These are phyloP conservation scores for Yponomeuta plumbellus DNA, from an alignment of 2,888 invertebrate genomes.

Conservation along the genomic window DNA sequence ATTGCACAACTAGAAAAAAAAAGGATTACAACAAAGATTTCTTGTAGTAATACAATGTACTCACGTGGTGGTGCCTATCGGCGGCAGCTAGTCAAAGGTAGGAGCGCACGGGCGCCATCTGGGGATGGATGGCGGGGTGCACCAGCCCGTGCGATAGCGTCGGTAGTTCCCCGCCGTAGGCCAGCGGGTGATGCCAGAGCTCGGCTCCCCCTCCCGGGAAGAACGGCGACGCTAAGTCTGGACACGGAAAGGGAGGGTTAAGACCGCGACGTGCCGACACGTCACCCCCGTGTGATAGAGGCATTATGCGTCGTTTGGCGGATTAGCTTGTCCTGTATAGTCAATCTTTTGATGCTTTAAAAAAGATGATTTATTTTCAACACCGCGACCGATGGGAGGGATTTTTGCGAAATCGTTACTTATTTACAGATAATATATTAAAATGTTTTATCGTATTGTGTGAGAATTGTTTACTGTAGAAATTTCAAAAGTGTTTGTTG, in stretches of 20 bases:
- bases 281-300: background rate
- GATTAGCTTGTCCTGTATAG: too few relatives aligned
- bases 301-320: background rate
- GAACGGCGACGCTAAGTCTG: conserved; percentile 97
- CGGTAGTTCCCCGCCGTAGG: conserved; percentile 88
- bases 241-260: conserved; percentile 33
- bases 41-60: too few relatives aligned
- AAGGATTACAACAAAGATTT: too few relatives aligned
- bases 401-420: too few relatives aligned
- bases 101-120: conserved; percentile 95
- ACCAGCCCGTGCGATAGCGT: conserved; percentile 93
- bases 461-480: too few relatives aligned
- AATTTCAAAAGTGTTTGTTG: too few relatives aligned
- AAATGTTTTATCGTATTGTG: too few relatives aligned
- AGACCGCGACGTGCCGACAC: background rate
- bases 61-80: conserved; percentile 83
- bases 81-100: conserved; percentile 98
- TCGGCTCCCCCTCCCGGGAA: conserved; percentile 93
- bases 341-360: too few relatives aligned
- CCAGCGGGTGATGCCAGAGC: conserved; percentile 94
- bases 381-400: too few relatives aligned
- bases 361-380: too few relatives aligned
- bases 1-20: too few relatives aligned
- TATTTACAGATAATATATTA: too few relatives aligned
- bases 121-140: conserved; percentile 97